phyloP scores from a whole-genome alignment of 2,113 vertebrate species.

The Prietella phreatophila region DNA sequence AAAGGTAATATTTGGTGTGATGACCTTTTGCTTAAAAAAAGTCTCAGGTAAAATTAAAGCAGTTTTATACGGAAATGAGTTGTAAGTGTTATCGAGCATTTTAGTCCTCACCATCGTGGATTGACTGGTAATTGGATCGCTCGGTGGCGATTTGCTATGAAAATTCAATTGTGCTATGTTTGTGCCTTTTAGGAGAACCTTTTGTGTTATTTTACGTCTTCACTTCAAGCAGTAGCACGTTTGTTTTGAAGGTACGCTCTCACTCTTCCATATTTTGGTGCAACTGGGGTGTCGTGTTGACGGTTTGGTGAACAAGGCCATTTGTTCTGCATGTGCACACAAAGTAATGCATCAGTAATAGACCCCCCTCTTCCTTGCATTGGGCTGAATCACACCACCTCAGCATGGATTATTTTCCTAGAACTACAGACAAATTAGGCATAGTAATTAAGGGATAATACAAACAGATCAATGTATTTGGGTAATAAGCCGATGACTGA shows the following conservation, averaged over 20 bases:
- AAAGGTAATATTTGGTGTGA: too few species aligned
- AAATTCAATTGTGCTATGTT: slow-evolving; percentile 3
- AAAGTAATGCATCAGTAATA: too few species aligned
- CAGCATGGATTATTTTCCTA: too few species aligned
- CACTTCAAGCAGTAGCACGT: not conserved
- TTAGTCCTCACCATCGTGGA: not conserved
- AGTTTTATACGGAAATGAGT: too few species aligned
- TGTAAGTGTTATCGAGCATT: too few species aligned
- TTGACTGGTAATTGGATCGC: not conserved
- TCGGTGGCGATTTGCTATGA: not conserved
- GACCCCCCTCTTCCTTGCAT: too few species aligned
- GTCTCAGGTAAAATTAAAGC: too few species aligned
- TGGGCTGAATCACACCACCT: too few species aligned
- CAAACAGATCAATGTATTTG: not conserved
- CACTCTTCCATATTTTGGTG: not conserved
- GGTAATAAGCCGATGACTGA: not conserved
- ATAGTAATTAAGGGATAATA: not conserved
- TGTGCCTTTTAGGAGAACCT: not conserved
- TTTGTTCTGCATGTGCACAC: too few species aligned
- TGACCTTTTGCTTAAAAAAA: too few species aligned
- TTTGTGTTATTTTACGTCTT: not conserved
- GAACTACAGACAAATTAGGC: not conserved
- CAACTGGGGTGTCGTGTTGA: not conserved
- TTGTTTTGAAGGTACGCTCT: not conserved
- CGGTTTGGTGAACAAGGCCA: not conserved